Conservation (phyloP, 2,797 vertebrate species). For the Clarias pachynema region DNA sequence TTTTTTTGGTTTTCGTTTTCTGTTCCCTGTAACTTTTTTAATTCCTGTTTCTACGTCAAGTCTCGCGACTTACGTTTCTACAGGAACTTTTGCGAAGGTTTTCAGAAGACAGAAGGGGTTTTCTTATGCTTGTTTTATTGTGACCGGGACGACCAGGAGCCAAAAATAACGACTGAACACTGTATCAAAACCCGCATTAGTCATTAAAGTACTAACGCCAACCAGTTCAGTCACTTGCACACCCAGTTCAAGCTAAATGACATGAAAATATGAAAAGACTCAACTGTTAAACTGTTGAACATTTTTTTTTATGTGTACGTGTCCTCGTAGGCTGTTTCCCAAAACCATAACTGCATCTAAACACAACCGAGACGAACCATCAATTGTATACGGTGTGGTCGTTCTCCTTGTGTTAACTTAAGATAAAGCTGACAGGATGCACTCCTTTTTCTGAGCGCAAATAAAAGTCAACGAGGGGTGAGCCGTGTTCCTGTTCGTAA, state of each 20-base stretch:
- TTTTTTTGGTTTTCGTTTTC: not conserved
- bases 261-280: not conserved
- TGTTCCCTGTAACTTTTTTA: not conserved
- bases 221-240: not conserved
- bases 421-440: slow-evolving; percentile 52
- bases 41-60: not conserved
- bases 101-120: not conserved
- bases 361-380: not conserved
- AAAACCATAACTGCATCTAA: not conserved
- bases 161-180: not conserved
- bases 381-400: slow-evolving; percentile 5
- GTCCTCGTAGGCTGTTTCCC: not conserved
- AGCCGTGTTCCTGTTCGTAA: not conserved
- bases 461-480: slow-evolving; percentile 18
- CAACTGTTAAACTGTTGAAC: not conserved
- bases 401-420: slow-evolving; percentile 24
- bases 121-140: not conserved
- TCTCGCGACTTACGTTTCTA: not conserved
- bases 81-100: not conserved
- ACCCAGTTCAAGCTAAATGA: not conserved
- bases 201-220: not conserved
- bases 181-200: not conserved
- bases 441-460: slow-evolving; percentile 2
- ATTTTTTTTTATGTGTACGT: not conserved
- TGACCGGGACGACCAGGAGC: not conserved